Percentiles rank a stretch among this genome's conserved stretches.
These are phyloP conservation scores for Malurus elegans DNA, from an alignment of 2,113 vertebrate species.

Conservation along the genomic window DNA sequence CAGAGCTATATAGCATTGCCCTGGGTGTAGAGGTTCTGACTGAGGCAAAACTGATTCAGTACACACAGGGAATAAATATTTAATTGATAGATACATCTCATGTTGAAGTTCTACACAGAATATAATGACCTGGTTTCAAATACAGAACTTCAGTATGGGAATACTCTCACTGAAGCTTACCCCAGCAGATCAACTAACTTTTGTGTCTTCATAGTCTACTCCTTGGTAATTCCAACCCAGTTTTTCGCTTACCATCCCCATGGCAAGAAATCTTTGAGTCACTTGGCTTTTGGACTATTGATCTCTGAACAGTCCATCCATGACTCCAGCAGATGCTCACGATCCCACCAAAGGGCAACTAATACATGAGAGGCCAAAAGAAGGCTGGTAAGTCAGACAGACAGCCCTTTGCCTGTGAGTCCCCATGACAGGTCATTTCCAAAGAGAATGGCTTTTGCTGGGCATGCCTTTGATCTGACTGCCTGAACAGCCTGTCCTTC, in stretches of 20 bases:
- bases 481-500: neutral
- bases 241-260: neutral
- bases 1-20: neutral
- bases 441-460: neutral
- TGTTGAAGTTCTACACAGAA: neutral
- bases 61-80: neutral
- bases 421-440: neutral
- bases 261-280: neutral
- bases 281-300: neutral
- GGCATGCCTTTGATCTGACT: neutral
- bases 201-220: neutral
- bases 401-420: neutral
- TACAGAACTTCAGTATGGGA: neutral
- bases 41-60: neutral
- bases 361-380: neutral
- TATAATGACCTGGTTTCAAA: neutral
- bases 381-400: neutral
- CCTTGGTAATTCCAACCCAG: neutral
- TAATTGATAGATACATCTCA: neutral
- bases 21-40: neutral
- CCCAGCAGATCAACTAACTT: neutral
- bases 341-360: neutral
- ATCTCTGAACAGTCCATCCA: neutral
- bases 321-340: neutral
- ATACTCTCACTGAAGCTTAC: neutral